These are phyloP conservation scores for Metellina segmentata DNA, from an alignment of 2,888 invertebrate genomes.

Conservation along the genomic window DNA sequence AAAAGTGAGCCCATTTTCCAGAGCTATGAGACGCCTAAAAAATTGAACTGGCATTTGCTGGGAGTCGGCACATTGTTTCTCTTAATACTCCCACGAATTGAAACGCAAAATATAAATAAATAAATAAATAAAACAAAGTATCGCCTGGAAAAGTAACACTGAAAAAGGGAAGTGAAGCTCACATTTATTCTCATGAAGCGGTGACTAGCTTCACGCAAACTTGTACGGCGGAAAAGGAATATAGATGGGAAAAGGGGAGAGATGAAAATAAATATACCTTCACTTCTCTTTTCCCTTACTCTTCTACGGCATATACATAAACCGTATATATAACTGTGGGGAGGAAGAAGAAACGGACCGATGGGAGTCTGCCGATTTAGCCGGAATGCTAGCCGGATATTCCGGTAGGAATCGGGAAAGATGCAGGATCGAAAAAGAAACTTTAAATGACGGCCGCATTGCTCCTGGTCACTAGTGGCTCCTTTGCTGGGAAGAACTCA, in stretches of 20 bases:
- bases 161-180: not conserved
- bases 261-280: conserved; percentile 64
- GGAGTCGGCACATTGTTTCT: conserved; percentile 39
- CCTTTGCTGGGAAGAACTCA: conserved; percentile 11
- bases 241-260: conserved; percentile 30
- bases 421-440: not conserved
- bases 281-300: not conserved
- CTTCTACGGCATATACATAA: conserved; percentile 22
- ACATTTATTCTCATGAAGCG: conserved; percentile 55
- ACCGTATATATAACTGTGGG: not conserved
- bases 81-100: conserved; percentile 7
- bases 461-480: conserved; percentile 45
- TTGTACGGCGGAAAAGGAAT: conserved; percentile 19
- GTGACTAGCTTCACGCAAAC: not conserved
- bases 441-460: conserved; percentile 47
- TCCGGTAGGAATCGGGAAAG: conserved; percentile 9
- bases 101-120: conserved; percentile 10
- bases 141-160: not conserved
- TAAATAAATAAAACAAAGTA: not conserved
- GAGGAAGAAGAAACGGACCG: conserved; percentile 13
- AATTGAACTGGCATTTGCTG: conserved; percentile 23
- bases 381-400: conserved; percentile 25
- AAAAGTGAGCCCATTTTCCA: conserved; percentile 31
- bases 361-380: conserved; percentile 47
- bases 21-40: conserved; percentile 37